phyloP scores from a whole-genome alignment of 2,797 vertebrate genomes.

The Rhinatrema bivittatum region DNA sequence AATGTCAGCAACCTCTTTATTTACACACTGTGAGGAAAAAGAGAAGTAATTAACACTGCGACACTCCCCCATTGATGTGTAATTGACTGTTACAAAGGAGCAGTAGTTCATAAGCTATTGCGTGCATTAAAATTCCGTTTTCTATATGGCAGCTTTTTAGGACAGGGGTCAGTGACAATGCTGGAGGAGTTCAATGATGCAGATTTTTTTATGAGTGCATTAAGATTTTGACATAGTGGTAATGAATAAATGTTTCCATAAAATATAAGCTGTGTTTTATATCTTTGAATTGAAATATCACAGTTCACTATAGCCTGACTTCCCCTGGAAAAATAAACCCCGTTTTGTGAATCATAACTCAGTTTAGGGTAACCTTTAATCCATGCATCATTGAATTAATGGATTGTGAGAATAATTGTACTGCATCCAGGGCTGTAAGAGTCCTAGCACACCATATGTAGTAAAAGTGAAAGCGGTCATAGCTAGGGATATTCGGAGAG shows the following conservation, averaged over 20 bases:
- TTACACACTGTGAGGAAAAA: constrained; percentile 90
- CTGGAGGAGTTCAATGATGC: constrained; percentile 83
- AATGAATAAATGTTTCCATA: constrained; percentile 77
- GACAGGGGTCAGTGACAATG: constrained; percentile 90
- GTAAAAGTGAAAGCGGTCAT: constrained; percentile 22
- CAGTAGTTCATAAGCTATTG: constrained; percentile 86
- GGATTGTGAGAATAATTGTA: constrained; percentile 27
- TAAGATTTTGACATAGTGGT: constrained; percentile 91
- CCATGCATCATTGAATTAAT: constrained; percentile 28
- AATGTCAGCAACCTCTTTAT: constrained; percentile 99
- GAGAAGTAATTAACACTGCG: constrained; percentile 98
- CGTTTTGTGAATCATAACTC: constrained; percentile 29
- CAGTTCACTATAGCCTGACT: constrained; percentile 20
- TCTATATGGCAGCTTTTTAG: constrained; percentile 77
- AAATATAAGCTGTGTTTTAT: constrained; percentile 47
- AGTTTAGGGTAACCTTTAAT: constrained; percentile 22
- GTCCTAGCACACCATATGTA: constrained; percentile 11
- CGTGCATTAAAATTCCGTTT: constrained; percentile 90
- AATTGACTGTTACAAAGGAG: constrained; percentile 99
- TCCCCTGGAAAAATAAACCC: constrained; percentile 25
- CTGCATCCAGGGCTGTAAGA: constrained; percentile 10
- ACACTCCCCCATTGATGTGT: constrained; percentile 91
- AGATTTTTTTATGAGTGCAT: constrained; percentile 91
- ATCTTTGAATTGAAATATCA: constrained; percentile 58
- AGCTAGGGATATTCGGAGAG: no score